A percentile compares a stretch with the other conserved stretches of the same genome.
Conservation (phyloP, 2,888 invertebrate genomes). For the Epirrita christyi region DNA sequence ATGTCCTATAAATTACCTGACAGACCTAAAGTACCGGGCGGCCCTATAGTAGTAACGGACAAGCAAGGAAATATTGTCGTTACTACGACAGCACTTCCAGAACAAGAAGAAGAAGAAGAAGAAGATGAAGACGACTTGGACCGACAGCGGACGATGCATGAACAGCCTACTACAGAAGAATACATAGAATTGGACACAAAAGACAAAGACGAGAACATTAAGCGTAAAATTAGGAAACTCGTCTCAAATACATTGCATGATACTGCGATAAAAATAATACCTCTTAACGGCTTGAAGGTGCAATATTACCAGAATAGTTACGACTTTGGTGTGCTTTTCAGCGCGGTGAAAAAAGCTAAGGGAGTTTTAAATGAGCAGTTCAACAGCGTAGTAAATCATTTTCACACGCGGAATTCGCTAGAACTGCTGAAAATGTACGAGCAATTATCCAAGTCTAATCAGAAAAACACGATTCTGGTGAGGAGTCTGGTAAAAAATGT, state of each 20-base stretch:
- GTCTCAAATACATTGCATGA: conserved; percentile 68
- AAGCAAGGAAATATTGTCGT: too few species aligned
- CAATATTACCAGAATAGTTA: conserved; percentile 53
- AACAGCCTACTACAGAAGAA: too few species aligned
- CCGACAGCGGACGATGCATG: too few species aligned
- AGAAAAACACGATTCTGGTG: too few species aligned
- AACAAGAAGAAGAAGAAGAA: too few species aligned
- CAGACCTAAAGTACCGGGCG: too few species aligned
- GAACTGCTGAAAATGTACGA: conserved; percentile 75
- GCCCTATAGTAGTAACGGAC: too few species aligned
- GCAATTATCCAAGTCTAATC: conserved; percentile 64
- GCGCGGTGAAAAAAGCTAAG: conserved; percentile 67
- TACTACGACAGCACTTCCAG: too few species aligned
- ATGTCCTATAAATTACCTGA: too few species aligned
- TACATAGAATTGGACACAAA: too few species aligned
- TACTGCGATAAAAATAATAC: conserved; percentile 54
- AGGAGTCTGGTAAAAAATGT: too few species aligned
- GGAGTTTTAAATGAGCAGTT: conserved; percentile 69
- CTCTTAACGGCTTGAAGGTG: conserved; percentile 51
- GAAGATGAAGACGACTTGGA: too few species aligned
- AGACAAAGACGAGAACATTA: conserved; percentile 60
- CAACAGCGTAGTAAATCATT: conserved; percentile 69
- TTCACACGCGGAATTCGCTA: conserved; percentile 67
- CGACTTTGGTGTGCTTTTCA: conserved; percentile 65
- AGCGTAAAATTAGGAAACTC: conserved; percentile 61